Evolutionary conservation across 1,140 invertebrate genomes (phyloP).

Genomic region (Lethocerus indicus): DNA sequence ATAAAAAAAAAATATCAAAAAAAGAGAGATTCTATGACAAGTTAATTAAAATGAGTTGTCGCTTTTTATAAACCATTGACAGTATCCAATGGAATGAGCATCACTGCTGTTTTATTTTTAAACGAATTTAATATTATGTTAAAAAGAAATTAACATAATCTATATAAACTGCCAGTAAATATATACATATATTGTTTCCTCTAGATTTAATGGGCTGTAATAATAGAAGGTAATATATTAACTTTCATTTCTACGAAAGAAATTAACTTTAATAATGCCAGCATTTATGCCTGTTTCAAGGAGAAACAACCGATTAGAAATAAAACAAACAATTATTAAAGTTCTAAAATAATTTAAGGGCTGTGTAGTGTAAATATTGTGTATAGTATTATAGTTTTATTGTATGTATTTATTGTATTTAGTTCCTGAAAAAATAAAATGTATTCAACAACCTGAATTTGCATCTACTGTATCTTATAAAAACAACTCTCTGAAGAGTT

Average conservation of each 20-base stretch:
- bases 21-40: no score
- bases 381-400: no score
- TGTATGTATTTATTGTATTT: background rate
- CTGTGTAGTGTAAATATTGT: constrained; percentile 4
- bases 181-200: background rate
- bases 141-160: no score
- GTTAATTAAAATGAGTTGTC: no score
- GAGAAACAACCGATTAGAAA: background rate
- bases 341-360: background rate
- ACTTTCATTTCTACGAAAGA: background rate
- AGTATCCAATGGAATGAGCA: no score
- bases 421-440: constrained; percentile 3
- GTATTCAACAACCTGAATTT: no score
- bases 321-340: background rate
- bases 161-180: background rate
- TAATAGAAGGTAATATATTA: background rate
- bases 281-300: background rate
- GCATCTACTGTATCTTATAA: no score
- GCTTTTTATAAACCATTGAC: no score
- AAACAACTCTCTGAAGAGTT: no score
- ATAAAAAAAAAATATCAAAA: no score
- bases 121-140: no score
- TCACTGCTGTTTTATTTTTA: no score
- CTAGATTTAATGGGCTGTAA: background rate
- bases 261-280: background rate